Evolutionary conservation across 2,888 invertebrate species (phyloP), one percentile per base, ranked within the genome.

Genomic region (Apamea epomidion): DNA sequence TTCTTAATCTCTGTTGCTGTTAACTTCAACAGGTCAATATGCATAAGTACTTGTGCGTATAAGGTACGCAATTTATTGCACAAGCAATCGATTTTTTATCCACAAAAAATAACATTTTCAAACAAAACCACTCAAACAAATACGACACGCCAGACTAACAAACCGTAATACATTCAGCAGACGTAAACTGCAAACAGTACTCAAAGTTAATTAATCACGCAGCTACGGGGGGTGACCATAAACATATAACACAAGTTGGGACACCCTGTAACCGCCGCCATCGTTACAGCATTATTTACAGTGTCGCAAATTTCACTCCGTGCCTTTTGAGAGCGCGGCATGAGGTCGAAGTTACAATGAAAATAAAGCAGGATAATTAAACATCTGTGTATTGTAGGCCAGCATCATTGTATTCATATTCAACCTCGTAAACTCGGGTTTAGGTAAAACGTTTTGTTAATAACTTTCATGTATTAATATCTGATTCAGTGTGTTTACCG

Each of bases 211-310:
- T 86, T 87, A 87, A 86, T 86, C 86, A 86, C 84, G 80, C 68
- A 75, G 80, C 86, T 81, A 87, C 81, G 65, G 84, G 79, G 80
- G 85, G 87, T 86, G 84, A 81, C 87, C 84, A 84, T 85, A 85
- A 85, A 87, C 85, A 87, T 77, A 83, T 80, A 81, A 77, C 85
- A 81, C 87, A 78, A 86, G 87, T 86, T 87, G 81, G 87, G 81
- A 84, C 87, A 81, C 74, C 75, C 77, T 74, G 84, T 86, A 81
- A 82, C 89, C 88, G 84, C 80, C 78, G 70, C 76, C 83, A 82
- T 86, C 87, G 87, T 84, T 83, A 81, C 74, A 72, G 81, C 80
- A 85, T 89, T 89, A 85, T 89, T 88, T 88, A 89, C 78, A 77
- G 37, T 64, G 74, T 89, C 81, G 48, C 83, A 89, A 87, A 88